These are phyloP conservation scores for Hippoglossus hippoglossus DNA, from an alignment of 2,797 vertebrate genomes.

Conservation along the genomic window DNA sequence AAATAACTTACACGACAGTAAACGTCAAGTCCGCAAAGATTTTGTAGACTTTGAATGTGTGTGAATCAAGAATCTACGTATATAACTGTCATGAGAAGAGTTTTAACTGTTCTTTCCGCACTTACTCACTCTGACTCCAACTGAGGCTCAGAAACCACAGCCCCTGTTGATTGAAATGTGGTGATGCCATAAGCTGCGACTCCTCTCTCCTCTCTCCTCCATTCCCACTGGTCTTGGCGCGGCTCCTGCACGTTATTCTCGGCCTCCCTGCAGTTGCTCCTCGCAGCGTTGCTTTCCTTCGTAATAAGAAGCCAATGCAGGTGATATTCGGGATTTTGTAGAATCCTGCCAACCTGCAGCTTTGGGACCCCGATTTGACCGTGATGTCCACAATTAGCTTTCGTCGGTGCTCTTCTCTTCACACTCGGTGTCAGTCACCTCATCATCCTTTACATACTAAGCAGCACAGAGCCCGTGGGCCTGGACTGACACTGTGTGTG, in stretches of 20 bases:
- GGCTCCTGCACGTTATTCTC: constrained; percentile 33
- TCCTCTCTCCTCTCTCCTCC: constrained; percentile 60
- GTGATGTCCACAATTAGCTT: constrained; percentile 37
- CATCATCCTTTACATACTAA: constrained; percentile 46
- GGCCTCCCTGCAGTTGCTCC: not conserved
- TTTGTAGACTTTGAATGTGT: too few species aligned
- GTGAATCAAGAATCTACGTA: not conserved
- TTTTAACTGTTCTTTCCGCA: constrained; percentile 19
- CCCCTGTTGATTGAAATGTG: constrained; percentile 53
- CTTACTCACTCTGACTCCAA: constrained; percentile 39
- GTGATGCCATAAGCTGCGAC: constrained; percentile 40
- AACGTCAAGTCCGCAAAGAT: too few species aligned
- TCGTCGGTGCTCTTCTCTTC: constrained; percentile 5
- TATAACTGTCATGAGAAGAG: constrained; percentile 11
- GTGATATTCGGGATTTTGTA: constrained; percentile 34
- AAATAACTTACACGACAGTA: too few species aligned
- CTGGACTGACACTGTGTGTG: constrained; percentile 20
- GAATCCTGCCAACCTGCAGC: constrained; percentile 15
- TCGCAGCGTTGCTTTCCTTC: constrained; percentile 21
- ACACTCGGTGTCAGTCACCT: constrained; percentile 29
- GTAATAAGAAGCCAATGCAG: constrained; percentile 46
- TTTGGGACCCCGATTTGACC: constrained; percentile 18
- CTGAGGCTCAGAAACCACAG: constrained; percentile 4
- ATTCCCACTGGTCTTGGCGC: constrained; percentile 56
- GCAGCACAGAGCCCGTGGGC: constrained; percentile 38